phyloP scores from a whole-genome alignment of 2,113 vertebrate genomes.

The Thamnaconus septentrionalis region DNA sequence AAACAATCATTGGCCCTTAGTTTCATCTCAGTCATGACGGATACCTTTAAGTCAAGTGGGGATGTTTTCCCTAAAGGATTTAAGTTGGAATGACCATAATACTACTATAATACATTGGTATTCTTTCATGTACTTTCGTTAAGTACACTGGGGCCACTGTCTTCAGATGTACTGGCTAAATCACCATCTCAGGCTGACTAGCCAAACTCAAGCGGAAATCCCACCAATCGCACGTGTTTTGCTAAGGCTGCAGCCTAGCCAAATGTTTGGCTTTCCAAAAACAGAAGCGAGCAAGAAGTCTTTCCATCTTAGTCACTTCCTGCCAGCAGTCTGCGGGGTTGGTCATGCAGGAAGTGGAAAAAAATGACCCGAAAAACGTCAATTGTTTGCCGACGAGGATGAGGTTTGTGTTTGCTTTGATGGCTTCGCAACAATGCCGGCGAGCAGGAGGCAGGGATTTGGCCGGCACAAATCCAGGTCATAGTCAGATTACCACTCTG shows the following conservation, averaged over 20 bases:
- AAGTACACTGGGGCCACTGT: slow-evolving; percentile 40
- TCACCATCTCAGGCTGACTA: slow-evolving; percentile 30
- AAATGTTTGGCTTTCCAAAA: slow-evolving; percentile 30
- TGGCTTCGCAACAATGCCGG: slow-evolving; percentile 41
- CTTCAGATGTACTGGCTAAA: slow-evolving; percentile 29
- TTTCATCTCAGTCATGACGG: slow-evolving; percentile 15
- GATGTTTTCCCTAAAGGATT: slow-evolving; percentile 10
- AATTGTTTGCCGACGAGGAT: slow-evolving; percentile 42
- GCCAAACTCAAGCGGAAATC: slow-evolving; percentile 35
- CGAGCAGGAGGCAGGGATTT: slow-evolving; percentile 39
- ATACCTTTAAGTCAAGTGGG: not conserved
- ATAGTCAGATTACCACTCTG: slow-evolving; percentile 45
- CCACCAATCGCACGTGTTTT: slow-evolving; percentile 15
- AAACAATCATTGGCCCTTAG: no score
- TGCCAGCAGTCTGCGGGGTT: slow-evolving; percentile 23
- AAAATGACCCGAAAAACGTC: slow-evolving; percentile 24
- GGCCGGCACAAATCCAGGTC: slow-evolving; percentile 54
- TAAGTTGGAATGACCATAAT: slow-evolving; percentile 24
- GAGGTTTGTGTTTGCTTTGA: slow-evolving; percentile 45
- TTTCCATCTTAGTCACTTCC: slow-evolving; percentile 44
- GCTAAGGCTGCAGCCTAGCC: not conserved
- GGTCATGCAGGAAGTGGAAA: slow-evolving; percentile 46
- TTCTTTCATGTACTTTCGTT: slow-evolving; percentile 18
- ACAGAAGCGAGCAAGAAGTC: slow-evolving; percentile 31
- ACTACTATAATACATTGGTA: no score